Conservation (phyloP, 2,888 invertebrate genomes). For the Tenthredo distinguenda region DNA sequence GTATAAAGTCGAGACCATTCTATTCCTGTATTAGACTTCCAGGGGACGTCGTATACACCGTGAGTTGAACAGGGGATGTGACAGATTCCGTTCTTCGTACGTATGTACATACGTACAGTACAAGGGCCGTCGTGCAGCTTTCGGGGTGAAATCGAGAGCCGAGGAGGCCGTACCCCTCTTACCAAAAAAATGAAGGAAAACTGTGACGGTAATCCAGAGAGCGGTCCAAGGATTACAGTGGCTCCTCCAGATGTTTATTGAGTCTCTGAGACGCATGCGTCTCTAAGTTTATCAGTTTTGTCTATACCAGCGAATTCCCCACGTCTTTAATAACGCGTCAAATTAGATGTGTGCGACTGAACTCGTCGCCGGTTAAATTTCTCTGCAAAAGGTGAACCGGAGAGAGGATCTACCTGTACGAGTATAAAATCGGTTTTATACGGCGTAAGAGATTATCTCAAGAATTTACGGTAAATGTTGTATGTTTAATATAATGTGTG, state of each 20-base stretch:
- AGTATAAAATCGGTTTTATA: slow-evolving; percentile 67
- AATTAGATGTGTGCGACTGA: background rate
- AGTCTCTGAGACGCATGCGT: slow-evolving; percentile 74
- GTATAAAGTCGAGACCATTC: slow-evolving; percentile 27
- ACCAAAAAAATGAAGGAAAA: slow-evolving; percentile 71
- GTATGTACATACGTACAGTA: background rate
- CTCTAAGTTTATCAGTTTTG: slow-evolving; percentile 45
- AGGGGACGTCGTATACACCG: background rate
- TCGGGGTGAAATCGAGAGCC: slow-evolving; percentile 38
- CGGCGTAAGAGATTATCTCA: slow-evolving; percentile 67
- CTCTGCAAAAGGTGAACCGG: background rate
- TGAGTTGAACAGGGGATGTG: slow-evolving; percentile 27
- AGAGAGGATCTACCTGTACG: background rate
- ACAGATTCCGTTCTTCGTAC: slow-evolving; percentile 22
- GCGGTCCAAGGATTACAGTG: slow-evolving; percentile 74
- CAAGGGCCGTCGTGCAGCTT: background rate
- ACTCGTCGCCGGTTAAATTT: background rate
- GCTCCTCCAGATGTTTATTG: slow-evolving; percentile 77
- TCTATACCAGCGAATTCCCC: slow-evolving; percentile 53
- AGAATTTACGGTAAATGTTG: slow-evolving; percentile 67
- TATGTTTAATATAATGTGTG: slow-evolving; percentile 53
- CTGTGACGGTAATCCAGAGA: slow-evolving; percentile 75
- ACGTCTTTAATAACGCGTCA: background rate
- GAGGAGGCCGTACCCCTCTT: slow-evolving; percentile 55
- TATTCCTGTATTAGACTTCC: slow-evolving; percentile 33